A percentile compares a stretch with the other conserved stretches of the same genome.
These are phyloP conservation scores for Ochlodes sylvanus DNA, from an alignment of 2,888 invertebrate species.

Conservation along the genomic window DNA sequence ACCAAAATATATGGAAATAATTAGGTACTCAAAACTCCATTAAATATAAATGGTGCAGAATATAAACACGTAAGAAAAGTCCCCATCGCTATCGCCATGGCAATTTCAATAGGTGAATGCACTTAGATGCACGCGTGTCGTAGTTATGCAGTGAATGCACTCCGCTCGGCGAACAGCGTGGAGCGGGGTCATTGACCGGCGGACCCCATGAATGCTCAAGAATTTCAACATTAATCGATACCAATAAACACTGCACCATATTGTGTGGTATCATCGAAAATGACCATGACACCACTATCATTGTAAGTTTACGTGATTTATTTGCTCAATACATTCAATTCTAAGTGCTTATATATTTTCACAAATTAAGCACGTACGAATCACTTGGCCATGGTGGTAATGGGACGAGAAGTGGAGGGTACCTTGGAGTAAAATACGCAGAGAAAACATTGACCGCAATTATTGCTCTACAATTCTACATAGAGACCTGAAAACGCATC, in stretches of 20 bases:
- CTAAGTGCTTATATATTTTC: too few species aligned
- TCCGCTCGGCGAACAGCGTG: not conserved
- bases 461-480: not conserved
- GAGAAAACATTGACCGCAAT: not conserved
- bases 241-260: conserved; percentile 2
- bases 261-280: not conserved
- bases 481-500: too few species aligned
- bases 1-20: too few species aligned
- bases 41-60: not conserved
- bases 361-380: too few species aligned
- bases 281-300: not conserved
- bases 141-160: conserved; percentile 28
- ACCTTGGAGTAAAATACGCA: too few species aligned
- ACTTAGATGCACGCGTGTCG: conserved; percentile 22
- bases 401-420: too few species aligned
- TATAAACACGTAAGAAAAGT: not conserved
- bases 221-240: not conserved
- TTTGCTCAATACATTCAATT: too few species aligned
- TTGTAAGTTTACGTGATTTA: too few species aligned
- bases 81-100: not conserved
- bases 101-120: conserved; percentile 28
- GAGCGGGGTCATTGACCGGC: not conserved
- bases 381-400: too few species aligned
- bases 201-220: conserved; percentile 8
- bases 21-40: too few species aligned